A percentile compares a stretch with the other conserved stretches of the same genome.
These are phyloP conservation scores for Hydrotaea diabolus DNA, from an alignment of 2,888 invertebrate species.

Conservation along the genomic window DNA sequence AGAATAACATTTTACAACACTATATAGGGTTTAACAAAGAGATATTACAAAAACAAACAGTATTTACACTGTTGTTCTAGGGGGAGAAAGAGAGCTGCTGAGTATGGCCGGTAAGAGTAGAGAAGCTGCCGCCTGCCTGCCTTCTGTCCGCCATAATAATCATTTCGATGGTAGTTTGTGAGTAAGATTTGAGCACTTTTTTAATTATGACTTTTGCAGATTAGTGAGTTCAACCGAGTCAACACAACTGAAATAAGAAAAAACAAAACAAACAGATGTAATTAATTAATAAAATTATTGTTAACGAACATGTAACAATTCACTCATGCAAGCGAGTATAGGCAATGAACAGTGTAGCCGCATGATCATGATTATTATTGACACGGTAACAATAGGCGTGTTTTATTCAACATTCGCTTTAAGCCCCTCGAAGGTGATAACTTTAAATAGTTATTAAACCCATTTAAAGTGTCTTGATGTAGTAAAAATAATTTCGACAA, in stretches of 20 bases:
- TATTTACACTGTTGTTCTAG: not conserved
- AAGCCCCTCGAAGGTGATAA: no score
- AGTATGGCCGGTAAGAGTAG: not conserved
- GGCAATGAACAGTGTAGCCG: slow-evolving; percentile 6
- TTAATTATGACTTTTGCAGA: slow-evolving; percentile 71
- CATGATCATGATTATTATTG: slow-evolving; percentile 35
- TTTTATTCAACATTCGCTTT: not conserved
- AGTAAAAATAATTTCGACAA: no score
- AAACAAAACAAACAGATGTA: slow-evolving; percentile 24
- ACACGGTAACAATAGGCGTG: slow-evolving; percentile 17
- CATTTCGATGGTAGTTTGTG: slow-evolving; percentile 29
- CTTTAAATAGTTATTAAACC: no score
- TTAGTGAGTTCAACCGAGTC: slow-evolving; percentile 75
- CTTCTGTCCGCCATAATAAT: slow-evolving; percentile 13
- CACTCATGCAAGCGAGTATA: no score
- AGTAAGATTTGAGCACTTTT: slow-evolving; percentile 27
- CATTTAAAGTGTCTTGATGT: no score
- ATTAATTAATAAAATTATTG: slow-evolving; percentile 19
- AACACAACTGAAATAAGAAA: slow-evolving; percentile 72
- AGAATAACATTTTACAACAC: not conserved
- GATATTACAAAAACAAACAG: not conserved
- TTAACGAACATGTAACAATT: not conserved
- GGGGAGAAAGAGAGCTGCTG: not conserved
- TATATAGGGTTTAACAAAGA: not conserved
- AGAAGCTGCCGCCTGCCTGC: not conserved